Percentiles rank a stretch among this genome's conserved stretches.
Conservation (phyloP, 1,140 invertebrate species). For the Amyelois transitella region DNA sequence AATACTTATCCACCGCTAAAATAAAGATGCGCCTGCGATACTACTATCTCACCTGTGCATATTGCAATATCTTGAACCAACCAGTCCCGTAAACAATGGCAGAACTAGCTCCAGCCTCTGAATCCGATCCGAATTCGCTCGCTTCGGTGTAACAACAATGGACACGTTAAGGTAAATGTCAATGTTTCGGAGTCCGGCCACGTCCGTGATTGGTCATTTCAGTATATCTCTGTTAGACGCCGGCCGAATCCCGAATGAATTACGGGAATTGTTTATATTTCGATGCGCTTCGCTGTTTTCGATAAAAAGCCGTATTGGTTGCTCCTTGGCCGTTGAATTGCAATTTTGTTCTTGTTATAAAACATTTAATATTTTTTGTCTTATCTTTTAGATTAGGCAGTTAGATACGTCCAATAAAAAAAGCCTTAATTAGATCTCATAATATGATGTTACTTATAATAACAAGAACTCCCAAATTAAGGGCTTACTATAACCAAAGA, state of each 20-base stretch:
- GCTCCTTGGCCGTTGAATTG: not conserved
- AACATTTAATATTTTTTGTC: not conserved
- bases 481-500: too few species aligned
- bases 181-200: conserved; percentile 36
- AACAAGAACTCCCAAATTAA: too few species aligned
- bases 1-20: too few species aligned
- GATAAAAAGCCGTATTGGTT: conserved; percentile 18
- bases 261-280: conserved; percentile 48
- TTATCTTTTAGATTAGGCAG: too few species aligned
- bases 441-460: too few species aligned
- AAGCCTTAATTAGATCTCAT: too few species aligned
- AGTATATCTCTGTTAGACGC: conserved; percentile 60
- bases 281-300: conserved; percentile 27
- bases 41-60: too few species aligned
- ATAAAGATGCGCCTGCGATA: too few species aligned
- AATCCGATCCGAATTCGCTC: not conserved
- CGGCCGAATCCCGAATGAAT: conserved; percentile 48
- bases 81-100: not conserved
- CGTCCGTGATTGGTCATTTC: conserved; percentile 66
- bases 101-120: not conserved
- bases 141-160: conserved; percentile 26
- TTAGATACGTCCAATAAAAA: too few species aligned
- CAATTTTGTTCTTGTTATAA: not conserved
- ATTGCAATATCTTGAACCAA: not conserved
- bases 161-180: conserved; percentile 31